Evolutionary conservation across 2,888 invertebrate genomes (phyloP).

Genomic region (Acrobasis repandana): DNA sequence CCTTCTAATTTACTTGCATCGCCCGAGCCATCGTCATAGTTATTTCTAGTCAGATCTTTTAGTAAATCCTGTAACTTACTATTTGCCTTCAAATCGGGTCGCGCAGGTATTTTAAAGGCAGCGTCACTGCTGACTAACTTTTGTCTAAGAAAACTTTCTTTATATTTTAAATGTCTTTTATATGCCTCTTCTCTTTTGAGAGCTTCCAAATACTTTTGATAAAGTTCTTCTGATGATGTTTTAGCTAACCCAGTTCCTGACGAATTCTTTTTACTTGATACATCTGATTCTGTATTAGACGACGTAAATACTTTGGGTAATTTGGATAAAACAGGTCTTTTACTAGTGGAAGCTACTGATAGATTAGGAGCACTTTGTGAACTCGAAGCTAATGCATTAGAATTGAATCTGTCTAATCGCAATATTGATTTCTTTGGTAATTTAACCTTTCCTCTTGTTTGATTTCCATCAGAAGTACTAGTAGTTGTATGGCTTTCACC

Average conservation of each 20-base stretch:
- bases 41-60: conserved; percentile 72
- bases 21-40: conserved; percentile 73
- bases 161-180: conserved; percentile 66
- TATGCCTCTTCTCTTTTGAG: conserved; percentile 65
- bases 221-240: conserved; percentile 71
- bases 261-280: conserved; percentile 59
- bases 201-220: conserved; percentile 69
- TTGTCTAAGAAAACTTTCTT: conserved; percentile 69
- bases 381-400: conserved; percentile 62
- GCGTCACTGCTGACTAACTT: conserved; percentile 63
- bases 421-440: conserved; percentile 72
- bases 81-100: conserved; percentile 46
- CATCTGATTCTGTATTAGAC: conserved; percentile 65
- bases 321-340: conserved; percentile 44
- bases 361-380: conserved; percentile 76
- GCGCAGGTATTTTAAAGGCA: conserved; percentile 45
- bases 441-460: conserved; percentile 47
- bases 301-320: conserved; percentile 40
- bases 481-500: conserved; percentile 53
- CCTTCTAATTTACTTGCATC: conserved; percentile 75
- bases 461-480: conserved; percentile 69
- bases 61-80: conserved; percentile 63
- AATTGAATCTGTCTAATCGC: conserved; percentile 63
- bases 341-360: conserved; percentile 50
- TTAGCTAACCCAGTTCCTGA: conserved; percentile 55